Evolutionary conservation across 2,113 vertebrate species (phyloP).

Genomic region (Xenotilapia leptura): DNA sequence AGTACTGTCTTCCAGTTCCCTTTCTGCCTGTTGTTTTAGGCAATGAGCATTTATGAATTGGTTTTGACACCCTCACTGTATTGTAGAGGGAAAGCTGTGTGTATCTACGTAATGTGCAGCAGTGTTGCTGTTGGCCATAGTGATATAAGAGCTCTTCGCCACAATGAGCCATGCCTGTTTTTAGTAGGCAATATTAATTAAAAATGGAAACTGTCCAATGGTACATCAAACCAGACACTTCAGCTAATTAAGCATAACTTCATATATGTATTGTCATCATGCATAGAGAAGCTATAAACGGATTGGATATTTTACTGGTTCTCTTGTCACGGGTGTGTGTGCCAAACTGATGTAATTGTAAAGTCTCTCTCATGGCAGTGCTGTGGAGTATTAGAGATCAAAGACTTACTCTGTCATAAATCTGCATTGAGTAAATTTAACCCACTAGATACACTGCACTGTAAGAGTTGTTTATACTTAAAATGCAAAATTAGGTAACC

Average conservation of each 20-base stretch:
- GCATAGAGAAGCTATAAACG: conserved; percentile 12
- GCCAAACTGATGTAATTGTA: conserved; percentile 51
- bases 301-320: not conserved
- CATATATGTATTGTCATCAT: not conserved
- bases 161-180: not conserved
- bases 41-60: not conserved
- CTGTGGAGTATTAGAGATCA: conserved; percentile 9
- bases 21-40: not conserved
- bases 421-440: not conserved
- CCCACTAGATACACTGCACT: not conserved
- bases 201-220: conserved; percentile 18
- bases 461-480: not conserved
- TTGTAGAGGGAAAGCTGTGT: not conserved
- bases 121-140: too few relatives aligned
- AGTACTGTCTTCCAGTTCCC: not conserved
- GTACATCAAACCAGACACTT: not conserved
- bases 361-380: conserved; percentile 45
- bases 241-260: conserved; percentile 24
- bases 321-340: conserved; percentile 16
- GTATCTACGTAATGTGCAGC: not conserved
- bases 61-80: not conserved
- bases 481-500: not conserved
- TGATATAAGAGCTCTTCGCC: not conserved
- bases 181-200: conserved; percentile 1
- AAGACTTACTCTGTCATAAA: conserved; percentile 10